A percentile compares a stretch with the other conserved stretches of the same genome.
Conservation (phyloP, 2,888 invertebrate genomes). For the Creontiades dilutus region DNA sequence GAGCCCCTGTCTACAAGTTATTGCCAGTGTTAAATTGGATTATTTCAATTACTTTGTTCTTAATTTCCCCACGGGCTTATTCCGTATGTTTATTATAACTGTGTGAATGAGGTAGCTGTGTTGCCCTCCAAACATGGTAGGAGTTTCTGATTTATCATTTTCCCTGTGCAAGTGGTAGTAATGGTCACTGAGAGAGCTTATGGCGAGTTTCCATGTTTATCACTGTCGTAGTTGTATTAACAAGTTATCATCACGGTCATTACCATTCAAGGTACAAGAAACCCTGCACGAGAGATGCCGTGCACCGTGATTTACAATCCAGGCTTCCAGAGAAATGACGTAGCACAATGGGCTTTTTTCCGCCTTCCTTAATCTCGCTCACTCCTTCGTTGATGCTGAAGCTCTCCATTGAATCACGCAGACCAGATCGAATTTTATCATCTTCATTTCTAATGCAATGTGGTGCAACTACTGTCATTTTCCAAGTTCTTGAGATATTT, state of each 20-base stretch:
- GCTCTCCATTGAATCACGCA: conserved; percentile 2
- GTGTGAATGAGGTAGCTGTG: no score
- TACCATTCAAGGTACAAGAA: conserved; percentile 6
- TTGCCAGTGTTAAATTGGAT: no score
- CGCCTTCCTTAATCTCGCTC: background rate
- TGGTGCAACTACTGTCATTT: no score
- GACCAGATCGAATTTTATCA: background rate
- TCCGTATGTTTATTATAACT: no score
- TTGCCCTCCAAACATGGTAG: no score
- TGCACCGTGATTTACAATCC: background rate
- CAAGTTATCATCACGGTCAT: background rate
- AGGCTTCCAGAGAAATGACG: background rate
- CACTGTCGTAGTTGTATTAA: background rate
- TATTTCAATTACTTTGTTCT: no score
- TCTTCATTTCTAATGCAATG: background rate
- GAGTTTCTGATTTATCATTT: no score
- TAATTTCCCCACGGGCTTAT: no score
- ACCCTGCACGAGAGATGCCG: conserved; percentile 11
- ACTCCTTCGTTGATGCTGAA: background rate
- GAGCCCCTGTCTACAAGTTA: no score
- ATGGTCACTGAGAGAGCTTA: background rate
- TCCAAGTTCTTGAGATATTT: no score
- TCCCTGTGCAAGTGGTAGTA: background rate
- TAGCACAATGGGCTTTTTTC: background rate
- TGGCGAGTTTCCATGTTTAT: conserved; percentile 13